These are phyloP conservation scores for Glossophaga mutica DNA, from an alignment of 2,797 vertebrate species.

Conservation along the genomic window DNA sequence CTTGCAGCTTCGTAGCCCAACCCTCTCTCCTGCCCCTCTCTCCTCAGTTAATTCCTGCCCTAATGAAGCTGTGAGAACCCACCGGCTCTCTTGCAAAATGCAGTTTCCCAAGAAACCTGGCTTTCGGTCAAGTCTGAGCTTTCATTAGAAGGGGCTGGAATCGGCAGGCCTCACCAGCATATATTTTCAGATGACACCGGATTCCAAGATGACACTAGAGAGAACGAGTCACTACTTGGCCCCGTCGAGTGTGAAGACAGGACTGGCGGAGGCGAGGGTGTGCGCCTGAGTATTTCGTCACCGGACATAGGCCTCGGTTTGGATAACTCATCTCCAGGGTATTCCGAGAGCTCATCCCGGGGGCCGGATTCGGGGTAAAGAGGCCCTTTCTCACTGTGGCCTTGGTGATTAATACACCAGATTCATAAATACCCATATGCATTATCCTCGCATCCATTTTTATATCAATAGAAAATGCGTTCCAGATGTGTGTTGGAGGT, in stretches of 20 bases:
- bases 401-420: constrained; percentile 56
- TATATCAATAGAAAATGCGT: constrained; percentile 68
- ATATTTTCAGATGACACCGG: neutral
- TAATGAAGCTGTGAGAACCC: neutral
- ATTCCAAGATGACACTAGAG: neutral
- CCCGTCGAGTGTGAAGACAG: neutral
- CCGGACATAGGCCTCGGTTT: neutral
- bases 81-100: neutral
- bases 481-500: constrained; percentile 64
- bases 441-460: constrained; percentile 58
- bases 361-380: neutral
- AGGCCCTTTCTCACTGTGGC: neutral
- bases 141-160: neutral
- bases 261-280: neutral
- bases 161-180: neutral
- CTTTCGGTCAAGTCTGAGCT: neutral
- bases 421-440: constrained; percentile 37
- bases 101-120: neutral
- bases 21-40: no score
- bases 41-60: neutral
- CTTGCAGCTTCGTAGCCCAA: neutral
- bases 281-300: neutral
- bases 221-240: neutral
- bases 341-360: neutral
- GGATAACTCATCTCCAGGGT: neutral